Evolutionary conservation across 2,888 invertebrate species (phyloP).

Genomic region (Thereva unica): DNA sequence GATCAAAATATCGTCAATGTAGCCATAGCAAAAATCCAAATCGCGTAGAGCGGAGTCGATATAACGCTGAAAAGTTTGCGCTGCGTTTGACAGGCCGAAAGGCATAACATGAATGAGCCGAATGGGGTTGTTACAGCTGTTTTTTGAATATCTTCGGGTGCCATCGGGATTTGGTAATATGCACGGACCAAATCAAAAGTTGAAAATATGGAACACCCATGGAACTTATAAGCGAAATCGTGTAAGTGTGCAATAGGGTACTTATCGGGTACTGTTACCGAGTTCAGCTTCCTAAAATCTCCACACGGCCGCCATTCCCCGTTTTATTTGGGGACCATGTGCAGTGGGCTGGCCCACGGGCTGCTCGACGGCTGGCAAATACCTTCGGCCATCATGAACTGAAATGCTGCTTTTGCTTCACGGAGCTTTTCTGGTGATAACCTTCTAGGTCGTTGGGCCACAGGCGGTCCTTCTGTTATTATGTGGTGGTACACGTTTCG

Average conservation of each 20-base stretch:
- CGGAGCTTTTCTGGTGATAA: conserved; percentile 43
- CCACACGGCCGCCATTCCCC: conserved; percentile 35
- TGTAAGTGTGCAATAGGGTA: conserved; percentile 29
- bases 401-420: conserved; percentile 44
- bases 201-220: conserved; percentile 40
- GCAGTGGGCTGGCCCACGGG: conserved; percentile 44
- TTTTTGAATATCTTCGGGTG: conserved; percentile 36
- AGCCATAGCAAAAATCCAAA: too few relatives aligned
- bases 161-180: conserved; percentile 51
- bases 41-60: too few relatives aligned
- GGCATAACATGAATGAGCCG: too few relatives aligned
- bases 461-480: conserved; percentile 36
- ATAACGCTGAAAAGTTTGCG: too few relatives aligned
- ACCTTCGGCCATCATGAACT: conserved; percentile 43
- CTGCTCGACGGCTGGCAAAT: conserved; percentile 46
- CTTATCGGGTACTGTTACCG: conserved; percentile 17
- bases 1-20: too few relatives aligned
- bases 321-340: conserved; percentile 40
- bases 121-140: too few relatives aligned
- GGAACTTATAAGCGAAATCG: conserved; percentile 18
- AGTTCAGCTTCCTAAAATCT: neutral
- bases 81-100: too few relatives aligned
- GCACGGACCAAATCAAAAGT: conserved; percentile 46
- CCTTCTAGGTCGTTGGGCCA: conserved; percentile 37
- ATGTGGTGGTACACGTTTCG: conserved; percentile 33